Evolutionary conservation across 23 tunicate genomes (phyloP).

Genomic region (Diplosoma virens): DNA sequence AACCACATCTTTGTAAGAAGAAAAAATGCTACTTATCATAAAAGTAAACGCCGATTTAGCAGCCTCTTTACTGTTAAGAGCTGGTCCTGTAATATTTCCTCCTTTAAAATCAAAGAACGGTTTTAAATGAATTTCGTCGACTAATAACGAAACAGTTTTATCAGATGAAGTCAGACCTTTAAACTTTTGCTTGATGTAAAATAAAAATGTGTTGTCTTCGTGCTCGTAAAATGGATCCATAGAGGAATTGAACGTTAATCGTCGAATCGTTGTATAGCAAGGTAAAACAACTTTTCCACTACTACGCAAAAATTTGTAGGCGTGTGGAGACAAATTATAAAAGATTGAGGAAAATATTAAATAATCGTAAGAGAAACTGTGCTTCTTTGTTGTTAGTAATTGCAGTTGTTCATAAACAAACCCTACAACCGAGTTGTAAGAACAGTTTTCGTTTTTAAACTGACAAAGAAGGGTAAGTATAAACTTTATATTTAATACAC

Average conservation of each 20-base stretch:
- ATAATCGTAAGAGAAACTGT: neutral
- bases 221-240: constrained; percentile 6
- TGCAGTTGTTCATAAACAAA: constrained; percentile 13
- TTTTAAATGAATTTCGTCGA: constrained; percentile 12
- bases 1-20: constrained; percentile 16
- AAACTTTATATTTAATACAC: neutral
- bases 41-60: constrained; percentile 14
- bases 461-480: neutral
- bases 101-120: constrained; percentile 19
- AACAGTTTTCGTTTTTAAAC: neutral
- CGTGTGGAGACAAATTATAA: constrained; percentile 9
- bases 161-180: constrained; percentile 8
- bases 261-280: constrained; percentile 9
- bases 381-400: neutral
- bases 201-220: neutral
- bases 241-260: neutral
- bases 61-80: neutral
- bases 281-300: constrained; percentile 8
- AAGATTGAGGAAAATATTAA: constrained; percentile 4
- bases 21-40: constrained; percentile 11
- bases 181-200: constrained; percentile 21
- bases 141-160: constrained; percentile 3
- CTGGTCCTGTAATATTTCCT: constrained; percentile 7
- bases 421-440: neutral
- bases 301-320: constrained; percentile 11